A percentile compares a stretch with the other conserved stretches of the same genome.
Evolutionary conservation across 2,888 invertebrate species (phyloP).

Genomic region (Argyresthia goedartella): DNA sequence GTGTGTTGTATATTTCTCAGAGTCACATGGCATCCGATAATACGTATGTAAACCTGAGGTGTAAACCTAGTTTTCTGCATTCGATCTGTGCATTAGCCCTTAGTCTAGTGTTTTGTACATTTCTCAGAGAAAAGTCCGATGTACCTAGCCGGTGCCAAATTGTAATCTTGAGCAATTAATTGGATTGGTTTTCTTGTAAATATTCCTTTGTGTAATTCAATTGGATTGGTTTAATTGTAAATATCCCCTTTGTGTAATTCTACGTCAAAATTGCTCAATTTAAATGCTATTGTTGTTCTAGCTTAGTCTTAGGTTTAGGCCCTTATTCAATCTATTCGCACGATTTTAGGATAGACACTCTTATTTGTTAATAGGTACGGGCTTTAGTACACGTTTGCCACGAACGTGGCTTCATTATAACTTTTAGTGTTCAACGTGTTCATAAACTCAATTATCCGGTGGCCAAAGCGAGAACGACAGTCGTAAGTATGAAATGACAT

Average conservation of each 20-base stretch:
- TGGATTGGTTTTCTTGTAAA: background rate
- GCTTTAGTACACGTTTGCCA: too few relatives aligned
- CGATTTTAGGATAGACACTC: too few relatives aligned
- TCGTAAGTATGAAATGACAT: too few relatives aligned
- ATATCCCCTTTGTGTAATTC: background rate
- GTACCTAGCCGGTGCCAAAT: conserved; percentile 64
- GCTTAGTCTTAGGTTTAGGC: background rate
- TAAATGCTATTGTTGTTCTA: background rate
- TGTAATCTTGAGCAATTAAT: conserved; percentile 11
- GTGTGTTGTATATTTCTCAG: background rate
- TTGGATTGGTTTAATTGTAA: background rate
- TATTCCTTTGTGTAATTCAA: background rate
- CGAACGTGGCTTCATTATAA: too few relatives aligned
- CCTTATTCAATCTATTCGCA: too few relatives aligned
- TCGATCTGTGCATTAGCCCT: background rate
- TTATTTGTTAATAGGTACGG: too few relatives aligned
- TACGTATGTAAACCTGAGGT: too few relatives aligned
- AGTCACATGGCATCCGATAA: too few relatives aligned
- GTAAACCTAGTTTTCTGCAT: too few relatives aligned
- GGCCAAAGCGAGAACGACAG: too few relatives aligned
- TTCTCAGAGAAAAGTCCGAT: conserved; percentile 36
- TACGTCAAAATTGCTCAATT: conserved; percentile 7
- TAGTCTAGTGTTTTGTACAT: conserved; percentile 33
- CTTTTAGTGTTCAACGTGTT: too few relatives aligned
- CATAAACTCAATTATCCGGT: too few relatives aligned